Evolutionary conservation across 2,888 invertebrate species (phyloP), one percentile per base, ranked within the genome.

Genomic region (Drosophila longiperda): DNA sequence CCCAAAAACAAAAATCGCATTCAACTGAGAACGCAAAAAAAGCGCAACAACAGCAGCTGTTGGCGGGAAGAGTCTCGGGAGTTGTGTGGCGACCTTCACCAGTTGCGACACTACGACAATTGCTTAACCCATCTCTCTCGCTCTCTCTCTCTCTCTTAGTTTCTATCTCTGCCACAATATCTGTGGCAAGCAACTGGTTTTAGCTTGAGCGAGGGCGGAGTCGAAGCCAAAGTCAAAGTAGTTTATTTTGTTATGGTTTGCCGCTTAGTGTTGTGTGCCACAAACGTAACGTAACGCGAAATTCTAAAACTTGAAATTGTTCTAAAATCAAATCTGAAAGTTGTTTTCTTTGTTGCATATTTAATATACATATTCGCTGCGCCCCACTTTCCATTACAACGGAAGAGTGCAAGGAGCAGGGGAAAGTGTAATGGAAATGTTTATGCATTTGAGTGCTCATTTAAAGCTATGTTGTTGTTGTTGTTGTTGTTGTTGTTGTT

Each of bases 121-220:
- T 36, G 73, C 73, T 60, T 49, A 50, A 12, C 8, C 15, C 55
- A 50, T 26, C 36, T 29, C 29, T 33, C 53, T 33, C 49, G 34
- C 50, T 45, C 38, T 32, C 32, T 50, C 33, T 36, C 38, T 23
- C 36, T 40, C 58, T 45, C 49, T 23, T 11, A 8, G 34, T 49
- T 38, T 23, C 48, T 33, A 6, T 29, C 42, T 45, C 33, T 12
- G 48, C 54, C 6, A 33, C 49, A 57, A 45, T 64, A 32, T 36
- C 34, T 52, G 63, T 66, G n/a, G 55, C 66, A 89, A 77, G 84
- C 90, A 85, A 85, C 85, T 89, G 90, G 90, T 89, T 85, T 84
- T 74, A 58, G 45, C 45, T 66, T n/a, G 17, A 55, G 48, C 53
- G 45, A 58, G 55, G 55, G 48, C 42, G 50, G 38, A 57, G 55